Evolutionary conservation across 2,113 vertebrate species (phyloP), one percentile per base, ranked within the genome.

Genomic region (Litocranius walleri): DNA sequence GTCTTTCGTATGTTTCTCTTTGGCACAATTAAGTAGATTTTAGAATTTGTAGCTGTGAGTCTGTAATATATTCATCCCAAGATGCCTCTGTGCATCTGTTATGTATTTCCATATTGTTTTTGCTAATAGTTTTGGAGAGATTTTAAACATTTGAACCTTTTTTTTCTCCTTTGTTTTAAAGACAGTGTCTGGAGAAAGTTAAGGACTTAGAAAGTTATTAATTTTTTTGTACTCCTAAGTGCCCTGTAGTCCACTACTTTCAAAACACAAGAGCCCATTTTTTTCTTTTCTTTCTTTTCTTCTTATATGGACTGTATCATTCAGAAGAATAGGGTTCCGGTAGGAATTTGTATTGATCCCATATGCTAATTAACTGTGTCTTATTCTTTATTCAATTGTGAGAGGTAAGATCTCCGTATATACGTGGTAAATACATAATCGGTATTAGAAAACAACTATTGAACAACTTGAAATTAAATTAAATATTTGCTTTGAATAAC

Each of bases 81-180:
- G 90, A 97, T 98, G 85, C 64, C 29, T 98, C 98, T 95, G 83
- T 97, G 97, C 87, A 96, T 98, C 98, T 98, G 96, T 88, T 98
- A 94, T 96, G 8, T 98, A 96, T 97, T 98, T 98, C 54, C 78
- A 40, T 95, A 29, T 94, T 81, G 91, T 93, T 98, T 98, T 97
- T 96, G 80, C 59, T 95, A 48, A 85, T 86, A 94, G 23, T 94
- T 98, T 97, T 96, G 94, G 97, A 97, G 80, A 94, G 30, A 97
- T 98, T 97, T 94, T 97, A 98, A 97, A 95, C 85, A 96, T 90
- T 59, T 95, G 88, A 96, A 88, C 7, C 0, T 88, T 95, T 95
- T 91, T 92, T 81, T 1, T 1, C 27, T 77, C 3, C 4, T n/a
- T 88, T 90, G 50, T 59, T 93, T 91, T 97, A 87, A 85, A 86